Evolutionary conservation across 37 sponge, comb jelly and placozoan genomes (phyloP).

Genomic region (Chondrilla cf. caribensis): DNA sequence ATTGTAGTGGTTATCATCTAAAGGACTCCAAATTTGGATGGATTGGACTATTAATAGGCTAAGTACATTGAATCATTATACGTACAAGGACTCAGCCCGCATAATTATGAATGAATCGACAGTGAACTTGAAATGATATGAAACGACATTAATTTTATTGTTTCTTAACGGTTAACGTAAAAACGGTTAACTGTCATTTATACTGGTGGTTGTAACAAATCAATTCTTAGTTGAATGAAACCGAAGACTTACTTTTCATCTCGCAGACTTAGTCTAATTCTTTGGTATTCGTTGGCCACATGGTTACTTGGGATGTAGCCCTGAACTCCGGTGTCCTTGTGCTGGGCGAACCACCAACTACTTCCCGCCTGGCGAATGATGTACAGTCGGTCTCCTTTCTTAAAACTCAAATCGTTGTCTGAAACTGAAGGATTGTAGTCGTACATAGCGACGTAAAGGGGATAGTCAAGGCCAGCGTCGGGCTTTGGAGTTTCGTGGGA

Average conservation of each 20-base stretch:
- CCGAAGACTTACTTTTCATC: conserved; percentile 95
- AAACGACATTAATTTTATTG: too few relatives aligned
- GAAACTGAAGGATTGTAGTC: conserved; percentile 92
- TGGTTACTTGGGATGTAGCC: conserved; percentile 97
- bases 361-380: conserved; percentile 86
- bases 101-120: too few relatives aligned
- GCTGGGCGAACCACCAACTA: conserved; percentile 96
- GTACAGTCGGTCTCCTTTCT: conserved; percentile 84
- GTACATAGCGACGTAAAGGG: conserved; percentile 88
- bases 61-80: too few relatives aligned
- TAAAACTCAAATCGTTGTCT: conserved; percentile 89
- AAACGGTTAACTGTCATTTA: too few relatives aligned
- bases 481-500: not conserved
- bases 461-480: conserved; percentile 36
- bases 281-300: conserved; percentile 84
- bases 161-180: too few relatives aligned
- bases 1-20: too few relatives aligned
- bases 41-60: too few relatives aligned
- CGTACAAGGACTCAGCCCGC: too few relatives aligned
- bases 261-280: conserved; percentile 81
- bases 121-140: too few relatives aligned
- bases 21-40: too few relatives aligned
- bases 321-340: conserved; percentile 67
- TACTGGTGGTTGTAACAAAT: too few relatives aligned
- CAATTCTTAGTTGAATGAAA: too few relatives aligned